Evolutionary conservation across 2,113 vertebrate genomes (phyloP).

Genomic region (Melanerpes formicivorus): DNA sequence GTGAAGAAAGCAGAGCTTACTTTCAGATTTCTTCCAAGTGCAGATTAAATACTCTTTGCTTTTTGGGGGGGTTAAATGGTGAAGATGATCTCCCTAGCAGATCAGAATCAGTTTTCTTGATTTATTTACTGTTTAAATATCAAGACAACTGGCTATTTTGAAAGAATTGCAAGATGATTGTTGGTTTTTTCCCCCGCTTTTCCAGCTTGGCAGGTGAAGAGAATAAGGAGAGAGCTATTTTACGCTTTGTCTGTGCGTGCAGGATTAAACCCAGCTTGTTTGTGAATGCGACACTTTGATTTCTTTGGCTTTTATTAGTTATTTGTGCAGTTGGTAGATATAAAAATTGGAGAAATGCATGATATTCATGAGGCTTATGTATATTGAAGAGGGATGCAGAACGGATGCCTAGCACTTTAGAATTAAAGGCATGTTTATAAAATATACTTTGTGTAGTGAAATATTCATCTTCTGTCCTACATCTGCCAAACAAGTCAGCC

Average conservation of each 20-base stretch:
- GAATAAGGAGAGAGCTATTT: background rate
- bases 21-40: conserved; percentile 75
- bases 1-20: conserved; percentile 76
- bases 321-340: background rate
- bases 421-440: conserved; percentile 1
- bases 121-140: conserved; percentile 25
- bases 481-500: background rate
- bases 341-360: background rate
- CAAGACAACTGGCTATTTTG: background rate
- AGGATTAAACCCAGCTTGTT: background rate
- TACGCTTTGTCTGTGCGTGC: background rate
- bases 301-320: background rate
- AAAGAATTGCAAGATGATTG: background rate
- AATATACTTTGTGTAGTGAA: background rate
- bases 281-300: background rate
- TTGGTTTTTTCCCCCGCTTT: background rate
- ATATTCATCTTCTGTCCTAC: background rate
- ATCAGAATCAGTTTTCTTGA: conserved; percentile 74
- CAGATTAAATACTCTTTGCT: conserved; percentile 72
- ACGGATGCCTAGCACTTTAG: background rate
- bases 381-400: background rate
- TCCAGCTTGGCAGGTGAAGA: background rate
- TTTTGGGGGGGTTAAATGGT: conserved; percentile 65
- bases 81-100: conserved; percentile 58
- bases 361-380: background rate